A percentile compares a stretch with the other conserved stretches of the same genome.
These are phyloP conservation scores for Emesis russula DNA, from an alignment of 2,888 invertebrate genomes.

Conservation along the genomic window DNA sequence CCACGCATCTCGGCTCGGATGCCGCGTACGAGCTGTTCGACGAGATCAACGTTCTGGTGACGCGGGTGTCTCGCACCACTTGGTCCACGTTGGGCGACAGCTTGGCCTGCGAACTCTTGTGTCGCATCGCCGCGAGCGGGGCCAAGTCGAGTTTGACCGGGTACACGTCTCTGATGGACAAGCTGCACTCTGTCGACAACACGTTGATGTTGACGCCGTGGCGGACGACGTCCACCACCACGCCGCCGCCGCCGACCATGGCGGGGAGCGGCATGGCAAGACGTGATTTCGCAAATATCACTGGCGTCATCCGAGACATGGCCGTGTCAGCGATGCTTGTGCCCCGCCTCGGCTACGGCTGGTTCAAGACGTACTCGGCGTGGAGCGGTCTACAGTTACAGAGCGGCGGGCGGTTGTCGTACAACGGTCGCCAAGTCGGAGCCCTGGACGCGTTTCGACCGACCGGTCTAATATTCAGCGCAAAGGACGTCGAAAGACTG, in stretches of 20 bases:
- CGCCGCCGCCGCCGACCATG: no score
- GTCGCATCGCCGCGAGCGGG: constrained; percentile 27
- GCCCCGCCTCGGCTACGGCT: constrained; percentile 33
- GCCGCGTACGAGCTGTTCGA: constrained; percentile 29
- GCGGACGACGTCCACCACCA: no score
- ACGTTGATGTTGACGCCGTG: no score
- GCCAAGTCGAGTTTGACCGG: constrained; percentile 20
- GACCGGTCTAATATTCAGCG: constrained; percentile 22
- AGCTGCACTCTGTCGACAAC: no score
- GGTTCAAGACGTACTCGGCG: constrained; percentile 35
- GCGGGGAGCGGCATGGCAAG: no score
- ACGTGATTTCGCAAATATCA: constrained; percentile 28
- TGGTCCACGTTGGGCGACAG: constrained; percentile 14
- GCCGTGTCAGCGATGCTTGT: constrained; percentile 28
- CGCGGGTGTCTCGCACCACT: neutral
- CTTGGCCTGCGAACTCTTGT: constrained; percentile 21
- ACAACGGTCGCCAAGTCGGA: constrained; percentile 29
- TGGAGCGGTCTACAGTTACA: constrained; percentile 15
- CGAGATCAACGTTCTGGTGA: constrained; percentile 18
- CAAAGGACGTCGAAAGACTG: neutral
- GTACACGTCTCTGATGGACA: no score
- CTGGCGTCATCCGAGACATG: constrained; percentile 24
- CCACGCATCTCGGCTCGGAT: constrained; percentile 3
- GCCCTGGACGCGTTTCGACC: constrained; percentile 15
- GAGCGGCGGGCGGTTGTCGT: constrained; percentile 25